These are phyloP conservation scores for Diplolepis rosae DNA, from an alignment of 2,888 invertebrate genomes.

Conservation along the genomic window DNA sequence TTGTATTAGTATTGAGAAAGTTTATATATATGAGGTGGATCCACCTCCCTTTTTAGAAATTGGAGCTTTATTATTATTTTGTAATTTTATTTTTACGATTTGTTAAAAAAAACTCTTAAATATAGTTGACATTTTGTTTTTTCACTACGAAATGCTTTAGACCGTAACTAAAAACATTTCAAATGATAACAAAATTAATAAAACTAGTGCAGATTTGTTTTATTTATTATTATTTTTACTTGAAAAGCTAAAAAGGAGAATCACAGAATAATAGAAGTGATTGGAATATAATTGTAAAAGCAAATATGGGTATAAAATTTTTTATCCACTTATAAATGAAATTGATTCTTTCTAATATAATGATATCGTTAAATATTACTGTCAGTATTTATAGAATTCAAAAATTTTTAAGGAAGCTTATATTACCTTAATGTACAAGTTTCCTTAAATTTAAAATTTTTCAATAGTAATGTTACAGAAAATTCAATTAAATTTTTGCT, in stretches of 20 bases:
- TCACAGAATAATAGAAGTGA: background rate
- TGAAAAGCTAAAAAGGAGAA: background rate
- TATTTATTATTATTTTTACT: background rate
- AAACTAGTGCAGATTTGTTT: background rate
- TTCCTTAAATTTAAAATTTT: background rate
- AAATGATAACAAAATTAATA: background rate
- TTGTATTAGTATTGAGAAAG: too few relatives aligned
- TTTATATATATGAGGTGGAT: too few relatives aligned
- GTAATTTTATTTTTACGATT: too few relatives aligned
- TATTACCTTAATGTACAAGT: background rate
- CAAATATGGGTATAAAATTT: slow-evolving; percentile 7
- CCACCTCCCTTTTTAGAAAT: too few relatives aligned
- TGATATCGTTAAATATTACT: background rate
- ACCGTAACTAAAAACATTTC: background rate
- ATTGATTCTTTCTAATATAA: background rate
- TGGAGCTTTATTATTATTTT: too few relatives aligned
- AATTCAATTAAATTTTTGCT: background rate
- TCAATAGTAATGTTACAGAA: background rate
- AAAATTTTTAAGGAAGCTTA: background rate
- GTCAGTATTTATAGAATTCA: slow-evolving; percentile 16
- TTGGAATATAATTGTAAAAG: background rate
- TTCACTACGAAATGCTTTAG: background rate
- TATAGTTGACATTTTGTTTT: background rate
- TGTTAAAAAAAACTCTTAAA: background rate
- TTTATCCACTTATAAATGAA: background rate